Evolutionary conservation across 2,113 vertebrate genomes (phyloP), one percentile per base, ranked within the genome.

Genomic region (Alligator sinensis): DNA sequence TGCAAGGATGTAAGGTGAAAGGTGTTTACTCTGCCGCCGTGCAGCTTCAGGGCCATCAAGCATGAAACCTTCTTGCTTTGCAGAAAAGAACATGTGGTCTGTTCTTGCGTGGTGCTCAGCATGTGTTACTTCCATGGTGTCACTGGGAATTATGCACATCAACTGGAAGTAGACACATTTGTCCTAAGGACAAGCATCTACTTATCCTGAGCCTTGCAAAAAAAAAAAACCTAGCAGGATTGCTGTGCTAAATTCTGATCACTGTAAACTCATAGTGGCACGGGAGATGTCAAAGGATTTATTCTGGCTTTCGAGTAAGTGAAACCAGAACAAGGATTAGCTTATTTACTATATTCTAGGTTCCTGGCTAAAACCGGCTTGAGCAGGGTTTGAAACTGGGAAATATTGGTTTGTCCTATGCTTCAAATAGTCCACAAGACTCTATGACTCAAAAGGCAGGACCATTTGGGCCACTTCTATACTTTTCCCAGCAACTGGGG

Each of bases 131-230:
- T 70, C 70, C 87, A 47, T 1, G 1, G 75, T 3, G 64, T 72
- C 82, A 77, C 18, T 11, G 34, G 21, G 2, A 6, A 62, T 19
- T 1, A 15, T 47, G 2, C 17, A 27, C 2, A 0, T 8, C 47
- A 47, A 16, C 1, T 62, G 88, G 47, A 81, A 64, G 82, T 47
- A 47, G 57, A 24, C 16, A 24, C 6, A 27, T 5, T 0, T 0
- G 47, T 47, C 47, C 47, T 47, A 47, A 47, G 8, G 62, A 63
- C 19, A 86, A 70, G 24, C 1, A 27, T 62, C 25, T 80, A 21
- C 54, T 74, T 22, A 2, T 58, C 25, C 34, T 82, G n/a, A 2
- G 14, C 89, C 68, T 76, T 64, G 18, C 55, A 63, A 84, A 60
- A 10, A 54, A 10, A 54, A 60, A 66, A 64, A 90, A 22, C 54